Percentiles rank a stretch among this genome's conserved stretches.
Evolutionary conservation across 2,113 vertebrate genomes (phyloP).

Genomic region (Salvelinus namaycush): DNA sequence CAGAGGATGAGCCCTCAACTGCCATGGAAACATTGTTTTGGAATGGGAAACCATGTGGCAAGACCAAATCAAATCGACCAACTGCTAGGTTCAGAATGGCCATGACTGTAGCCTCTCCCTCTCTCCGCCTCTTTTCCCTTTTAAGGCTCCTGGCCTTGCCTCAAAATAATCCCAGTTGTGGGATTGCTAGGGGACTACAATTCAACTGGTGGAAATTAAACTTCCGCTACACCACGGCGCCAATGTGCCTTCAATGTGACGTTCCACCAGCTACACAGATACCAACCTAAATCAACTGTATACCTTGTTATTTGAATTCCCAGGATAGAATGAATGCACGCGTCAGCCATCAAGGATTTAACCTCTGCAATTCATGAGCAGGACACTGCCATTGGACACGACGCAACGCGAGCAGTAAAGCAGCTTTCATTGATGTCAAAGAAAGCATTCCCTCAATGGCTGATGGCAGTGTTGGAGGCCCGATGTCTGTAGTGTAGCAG

Average conservation of each 20-base stretch:
- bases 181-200: background rate
- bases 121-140: background rate
- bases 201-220: background rate
- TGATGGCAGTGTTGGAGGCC: too few species aligned
- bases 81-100: background rate
- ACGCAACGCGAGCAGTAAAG: too few species aligned
- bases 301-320: too few species aligned
- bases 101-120: background rate
- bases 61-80: background rate
- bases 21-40: background rate
- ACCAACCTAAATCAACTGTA: background rate
- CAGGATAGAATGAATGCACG: background rate
- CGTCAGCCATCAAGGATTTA: background rate
- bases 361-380: background rate
- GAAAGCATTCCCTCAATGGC: too few species aligned
- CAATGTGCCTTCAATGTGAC: background rate
- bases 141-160: background rate
- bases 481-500: too few species aligned
- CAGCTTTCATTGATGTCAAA: too few species aligned
- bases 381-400: too few species aligned
- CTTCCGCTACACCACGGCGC: background rate
- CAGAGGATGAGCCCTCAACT: background rate
- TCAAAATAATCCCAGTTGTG: background rate
- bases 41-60: background rate
- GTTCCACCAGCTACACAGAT: background rate